These are phyloP conservation scores for Manis pentadactyla DNA, from an alignment of 2,797 vertebrate genomes.

Conservation along the genomic window DNA sequence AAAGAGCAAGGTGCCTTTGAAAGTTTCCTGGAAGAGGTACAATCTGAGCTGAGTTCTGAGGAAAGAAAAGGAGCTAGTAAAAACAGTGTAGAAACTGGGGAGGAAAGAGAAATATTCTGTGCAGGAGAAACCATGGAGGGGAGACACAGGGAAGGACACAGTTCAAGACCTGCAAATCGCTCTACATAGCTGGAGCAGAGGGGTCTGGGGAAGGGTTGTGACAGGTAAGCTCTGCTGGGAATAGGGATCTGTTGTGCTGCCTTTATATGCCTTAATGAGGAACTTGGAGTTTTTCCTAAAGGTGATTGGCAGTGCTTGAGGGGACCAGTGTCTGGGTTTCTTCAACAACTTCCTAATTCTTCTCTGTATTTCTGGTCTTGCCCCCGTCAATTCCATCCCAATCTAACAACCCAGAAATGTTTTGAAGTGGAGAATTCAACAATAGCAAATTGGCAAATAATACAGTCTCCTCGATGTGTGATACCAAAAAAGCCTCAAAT, in stretches of 20 bases:
- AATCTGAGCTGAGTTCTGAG: constrained; percentile 1
- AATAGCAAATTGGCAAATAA: background rate
- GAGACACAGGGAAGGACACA: background rate
- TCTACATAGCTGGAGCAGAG: background rate
- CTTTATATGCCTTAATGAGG: background rate
- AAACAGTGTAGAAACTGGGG: background rate
- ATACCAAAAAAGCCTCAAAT: background rate
- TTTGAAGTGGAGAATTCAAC: background rate
- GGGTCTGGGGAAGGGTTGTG: background rate
- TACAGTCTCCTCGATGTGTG: background rate
- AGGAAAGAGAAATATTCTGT: background rate
- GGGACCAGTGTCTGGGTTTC: background rate
- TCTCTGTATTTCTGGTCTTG: background rate
- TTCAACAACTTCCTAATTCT: background rate
- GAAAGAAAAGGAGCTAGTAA: background rate
- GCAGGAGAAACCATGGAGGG: background rate
- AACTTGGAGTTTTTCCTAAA: background rate
- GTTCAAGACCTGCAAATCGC: background rate
- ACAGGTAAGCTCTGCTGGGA: background rate
- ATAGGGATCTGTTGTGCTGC: background rate
- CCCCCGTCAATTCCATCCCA: background rate
- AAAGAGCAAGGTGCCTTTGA: background rate
- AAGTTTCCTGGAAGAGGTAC: background rate
- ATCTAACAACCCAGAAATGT: background rate
- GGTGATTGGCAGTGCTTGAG: background rate